A percentile compares a stretch with the other conserved stretches of the same genome.
phyloP scores from a whole-genome alignment of 2,888 invertebrate species.

The Entomobrya proxima region DNA sequence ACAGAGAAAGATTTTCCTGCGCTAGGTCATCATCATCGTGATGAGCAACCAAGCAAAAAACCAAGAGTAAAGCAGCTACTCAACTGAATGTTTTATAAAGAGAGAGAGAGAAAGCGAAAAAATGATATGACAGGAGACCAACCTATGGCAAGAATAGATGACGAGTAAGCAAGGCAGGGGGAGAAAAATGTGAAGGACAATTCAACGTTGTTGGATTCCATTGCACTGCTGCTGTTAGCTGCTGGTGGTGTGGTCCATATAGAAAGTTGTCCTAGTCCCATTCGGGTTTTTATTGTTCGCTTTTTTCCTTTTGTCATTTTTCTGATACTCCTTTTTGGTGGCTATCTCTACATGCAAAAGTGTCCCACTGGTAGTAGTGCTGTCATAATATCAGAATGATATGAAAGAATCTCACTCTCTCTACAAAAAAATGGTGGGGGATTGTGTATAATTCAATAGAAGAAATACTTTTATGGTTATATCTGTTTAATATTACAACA shows the following conservation, averaged over 20 bases:
- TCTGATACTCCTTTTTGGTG: background rate
- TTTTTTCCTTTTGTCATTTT: background rate
- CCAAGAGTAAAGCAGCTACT: background rate
- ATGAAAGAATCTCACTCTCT: background rate
- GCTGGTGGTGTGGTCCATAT: constrained; percentile 4
- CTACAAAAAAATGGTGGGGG: background rate
- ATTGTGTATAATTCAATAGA: background rate
- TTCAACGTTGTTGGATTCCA: constrained; percentile 4
- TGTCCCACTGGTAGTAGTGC: background rate
- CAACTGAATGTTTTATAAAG: constrained; percentile 26
- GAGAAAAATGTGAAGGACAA: constrained; percentile 36
- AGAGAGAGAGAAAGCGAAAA: too few relatives aligned
- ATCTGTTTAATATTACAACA: constrained; percentile 10
- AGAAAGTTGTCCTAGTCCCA: constrained; percentile 22
- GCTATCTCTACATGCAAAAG: background rate
- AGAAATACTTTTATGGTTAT: background rate
- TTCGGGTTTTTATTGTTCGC: background rate
- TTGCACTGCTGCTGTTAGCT: background rate
- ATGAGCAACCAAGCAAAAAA: background rate
- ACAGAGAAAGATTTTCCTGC: background rate
- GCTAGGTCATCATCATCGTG: background rate
- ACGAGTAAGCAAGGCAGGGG: too few relatives aligned
- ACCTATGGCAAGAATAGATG: constrained; percentile 8
- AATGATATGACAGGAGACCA: constrained; percentile 2
- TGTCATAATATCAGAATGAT: background rate